phyloP scores from a whole-genome alignment of 2,797 vertebrate genomes.

The Erpetoichthys calabaricus region DNA sequence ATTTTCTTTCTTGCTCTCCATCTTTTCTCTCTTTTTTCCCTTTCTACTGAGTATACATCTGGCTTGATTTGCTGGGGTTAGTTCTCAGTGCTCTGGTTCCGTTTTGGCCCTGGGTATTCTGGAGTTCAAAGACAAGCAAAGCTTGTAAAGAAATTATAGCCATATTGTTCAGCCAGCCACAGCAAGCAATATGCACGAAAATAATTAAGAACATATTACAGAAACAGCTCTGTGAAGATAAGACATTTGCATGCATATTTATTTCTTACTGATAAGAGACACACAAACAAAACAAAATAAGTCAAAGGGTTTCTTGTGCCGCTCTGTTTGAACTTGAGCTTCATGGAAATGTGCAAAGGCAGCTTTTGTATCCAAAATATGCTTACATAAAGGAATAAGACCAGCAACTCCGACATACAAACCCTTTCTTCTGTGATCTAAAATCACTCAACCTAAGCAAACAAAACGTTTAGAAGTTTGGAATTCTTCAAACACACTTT shows the following conservation, averaged over 20 bases:
- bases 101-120: conserved; percentile 53
- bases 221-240: conserved; percentile 60
- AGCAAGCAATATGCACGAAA: conserved; percentile 59
- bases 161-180: conserved; percentile 61
- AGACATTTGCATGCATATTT: conserved; percentile 46
- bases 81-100: conserved; percentile 60
- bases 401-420: no score
- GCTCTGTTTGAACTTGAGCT: conserved; percentile 61
- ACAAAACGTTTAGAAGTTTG: no score
- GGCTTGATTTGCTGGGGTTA: conserved; percentile 55
- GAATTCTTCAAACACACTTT: no score
- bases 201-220: conserved; percentile 70
- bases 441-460: no score
- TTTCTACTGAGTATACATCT: conserved; percentile 48
- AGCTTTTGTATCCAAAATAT: conserved; percentile 35
- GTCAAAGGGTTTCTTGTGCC: conserved; percentile 67
- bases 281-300: conserved; percentile 55
- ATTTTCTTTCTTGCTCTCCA: conserved; percentile 18
- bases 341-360: conserved; percentile 58
- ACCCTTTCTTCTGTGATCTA: no score
- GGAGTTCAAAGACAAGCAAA: conserved; percentile 60
- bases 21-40: no score
- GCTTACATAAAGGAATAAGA: no score
- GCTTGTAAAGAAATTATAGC: conserved; percentile 66
- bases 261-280: conserved; percentile 53